Evolutionary conservation across 2,113 vertebrate genomes (phyloP).

Genomic region (Chiloscyllium plagiosum): DNA sequence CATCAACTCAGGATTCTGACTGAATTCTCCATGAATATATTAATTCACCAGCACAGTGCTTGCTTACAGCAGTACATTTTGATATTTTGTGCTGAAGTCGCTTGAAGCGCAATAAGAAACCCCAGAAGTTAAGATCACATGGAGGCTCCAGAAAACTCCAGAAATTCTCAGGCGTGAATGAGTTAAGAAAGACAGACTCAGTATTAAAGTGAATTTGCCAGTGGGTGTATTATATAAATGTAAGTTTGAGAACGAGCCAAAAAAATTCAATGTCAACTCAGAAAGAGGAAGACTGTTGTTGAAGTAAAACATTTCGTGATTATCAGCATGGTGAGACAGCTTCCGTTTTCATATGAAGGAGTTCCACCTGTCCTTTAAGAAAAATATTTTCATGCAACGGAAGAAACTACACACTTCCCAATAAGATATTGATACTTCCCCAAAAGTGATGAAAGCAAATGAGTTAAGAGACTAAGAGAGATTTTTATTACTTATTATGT

Average conservation of each 20-base stretch:
- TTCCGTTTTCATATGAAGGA: slow-evolving; percentile 49
- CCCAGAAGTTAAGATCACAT: background rate
- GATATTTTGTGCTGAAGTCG: background rate
- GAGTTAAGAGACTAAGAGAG: background rate
- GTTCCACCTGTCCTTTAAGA: slow-evolving; percentile 52
- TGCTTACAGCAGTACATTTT: background rate
- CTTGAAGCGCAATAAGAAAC: background rate
- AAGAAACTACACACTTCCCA: slow-evolving; percentile 61
- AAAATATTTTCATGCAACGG: slow-evolving; percentile 46
- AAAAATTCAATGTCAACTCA: slow-evolving; percentile 38
- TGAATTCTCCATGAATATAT: background rate
- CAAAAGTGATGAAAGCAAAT: slow-evolving; percentile 33
- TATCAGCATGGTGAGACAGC: slow-evolving; percentile 48
- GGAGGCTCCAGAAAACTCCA: background rate
- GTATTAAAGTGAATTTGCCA: slow-evolving; percentile 15
- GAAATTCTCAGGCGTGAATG: slow-evolving; percentile 4
- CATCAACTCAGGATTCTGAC: background rate
- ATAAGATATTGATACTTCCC: slow-evolving; percentile 43
- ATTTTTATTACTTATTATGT: background rate
- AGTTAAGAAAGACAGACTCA: slow-evolving; percentile 5
- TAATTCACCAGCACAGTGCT: background rate
- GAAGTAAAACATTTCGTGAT: slow-evolving; percentile 53
- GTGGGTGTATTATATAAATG: background rate
- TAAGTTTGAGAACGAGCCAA: slow-evolving; percentile 29
- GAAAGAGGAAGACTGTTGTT: slow-evolving; percentile 41